Percentiles rank a stretch among this genome's conserved stretches.
phyloP scores from a whole-genome alignment of 2,888 invertebrate species.

The Synergus gifuensis region DNA sequence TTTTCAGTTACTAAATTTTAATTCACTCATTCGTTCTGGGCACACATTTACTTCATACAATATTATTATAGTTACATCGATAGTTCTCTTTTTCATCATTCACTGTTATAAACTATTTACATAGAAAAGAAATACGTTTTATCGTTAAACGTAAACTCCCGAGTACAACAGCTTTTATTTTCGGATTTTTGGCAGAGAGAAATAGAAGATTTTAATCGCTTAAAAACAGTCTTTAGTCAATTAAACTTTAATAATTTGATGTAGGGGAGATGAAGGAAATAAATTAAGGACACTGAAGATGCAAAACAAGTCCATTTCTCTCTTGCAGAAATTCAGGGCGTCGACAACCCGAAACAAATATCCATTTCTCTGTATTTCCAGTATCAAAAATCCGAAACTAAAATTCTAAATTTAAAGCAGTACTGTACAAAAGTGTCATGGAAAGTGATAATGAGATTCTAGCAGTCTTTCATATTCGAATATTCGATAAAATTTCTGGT shows the following conservation, averaged over 20 bases:
- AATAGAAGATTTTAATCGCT: not conserved
- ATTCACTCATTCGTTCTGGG: not conserved
- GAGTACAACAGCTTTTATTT: not conserved
- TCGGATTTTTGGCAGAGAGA: not conserved
- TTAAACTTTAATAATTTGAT: not conserved
- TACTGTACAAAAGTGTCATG: conserved; percentile 38
- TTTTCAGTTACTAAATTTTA: conserved; percentile 1
- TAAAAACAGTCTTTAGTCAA: not conserved
- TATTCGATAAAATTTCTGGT: conserved; percentile 10
- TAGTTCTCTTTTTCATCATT: conserved; percentile 23
- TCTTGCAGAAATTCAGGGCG: not conserved
- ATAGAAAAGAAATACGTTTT: conserved; percentile 1
- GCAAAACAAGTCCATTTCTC: conserved; percentile 1
- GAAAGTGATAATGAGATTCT: conserved; percentile 30
- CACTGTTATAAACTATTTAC: not conserved
- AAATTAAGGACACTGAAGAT: not conserved
- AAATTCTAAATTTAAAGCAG: conserved; percentile 23
- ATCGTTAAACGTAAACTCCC: not conserved
- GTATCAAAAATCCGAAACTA: not conserved
- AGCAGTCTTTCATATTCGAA: conserved; percentile 31
- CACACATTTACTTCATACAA: not conserved
- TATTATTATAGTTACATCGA: conserved; percentile 5
- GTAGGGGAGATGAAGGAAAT: not conserved
- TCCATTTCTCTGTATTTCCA: not conserved
- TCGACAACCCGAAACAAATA: conserved; percentile 3